These are phyloP conservation scores for Caenorhabditis elegans DNA, from an alignment of 1,140 invertebrate genomes.

Conservation along the genomic window DNA sequence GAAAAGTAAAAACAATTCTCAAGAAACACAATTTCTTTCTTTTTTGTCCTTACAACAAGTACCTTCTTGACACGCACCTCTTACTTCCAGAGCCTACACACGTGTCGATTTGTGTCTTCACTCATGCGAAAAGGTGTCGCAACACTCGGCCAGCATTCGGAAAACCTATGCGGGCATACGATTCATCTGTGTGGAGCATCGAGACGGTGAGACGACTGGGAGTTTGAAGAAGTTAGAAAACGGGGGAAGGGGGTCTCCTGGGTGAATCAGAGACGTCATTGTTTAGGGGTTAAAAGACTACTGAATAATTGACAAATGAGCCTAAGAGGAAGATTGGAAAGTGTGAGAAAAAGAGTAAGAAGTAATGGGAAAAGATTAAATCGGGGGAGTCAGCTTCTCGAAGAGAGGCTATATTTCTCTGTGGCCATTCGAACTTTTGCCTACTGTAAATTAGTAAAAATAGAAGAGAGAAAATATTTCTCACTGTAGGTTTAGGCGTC, in stretches of 20 bases:
- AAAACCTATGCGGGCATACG: conserved; percentile 51
- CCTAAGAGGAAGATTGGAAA: not conserved
- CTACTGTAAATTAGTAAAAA: too few species aligned
- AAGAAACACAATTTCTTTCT: not conserved
- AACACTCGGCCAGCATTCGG: conserved; percentile 47
- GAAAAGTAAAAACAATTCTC: not conserved
- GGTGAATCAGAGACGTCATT: not conserved
- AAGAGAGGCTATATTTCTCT: too few species aligned
- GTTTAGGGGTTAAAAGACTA: not conserved
- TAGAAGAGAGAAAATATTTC: too few species aligned
- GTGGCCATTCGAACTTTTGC: too few species aligned
- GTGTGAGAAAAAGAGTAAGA: not conserved
- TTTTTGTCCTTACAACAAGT: not conserved
- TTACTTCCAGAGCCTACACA: conserved; percentile 40
- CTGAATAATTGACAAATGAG: not conserved
- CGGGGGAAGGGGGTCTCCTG: not conserved
- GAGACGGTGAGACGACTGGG: conserved; percentile 33
- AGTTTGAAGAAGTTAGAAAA: not conserved
- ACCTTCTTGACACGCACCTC: not conserved
- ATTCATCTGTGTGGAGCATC: conserved; percentile 51
- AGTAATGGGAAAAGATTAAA: not conserved
- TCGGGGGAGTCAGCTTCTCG: not conserved
- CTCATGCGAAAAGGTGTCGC: conserved; percentile 41
- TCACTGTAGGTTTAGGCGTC: too few species aligned
- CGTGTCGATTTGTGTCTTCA: conserved; percentile 38